Evolutionary conservation across 2,797 vertebrate species (phyloP), one percentile per base, ranked within the genome.

Genomic region (Arnoldichthys spilopterus): DNA sequence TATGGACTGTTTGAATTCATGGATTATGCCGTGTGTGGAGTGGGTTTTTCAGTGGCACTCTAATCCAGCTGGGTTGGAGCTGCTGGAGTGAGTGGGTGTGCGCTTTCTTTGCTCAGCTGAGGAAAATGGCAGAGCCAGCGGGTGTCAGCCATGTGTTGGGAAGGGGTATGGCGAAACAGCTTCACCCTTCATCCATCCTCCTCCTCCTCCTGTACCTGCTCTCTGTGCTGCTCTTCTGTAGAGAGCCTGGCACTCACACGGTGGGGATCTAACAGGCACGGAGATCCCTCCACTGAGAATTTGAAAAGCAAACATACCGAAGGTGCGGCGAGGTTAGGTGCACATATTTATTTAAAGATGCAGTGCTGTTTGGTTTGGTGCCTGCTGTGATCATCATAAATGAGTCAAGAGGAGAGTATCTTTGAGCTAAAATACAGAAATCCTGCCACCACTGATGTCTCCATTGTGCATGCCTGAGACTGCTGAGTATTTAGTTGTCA

Each of bases 1-100:
- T 64, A 73, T 76, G 54, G 66, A 51, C 63, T 37, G 53, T 70
- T 74, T 77, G 74, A 67, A 64, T 74, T 79, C 80, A 82, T 75
- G 77, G 82, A 80, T 86, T 84, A 84, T 78, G 80, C 77, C 73
- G 70, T 0, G 67, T 76, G 78, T 70, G 79, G 59, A 77, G 80
- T 72, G 78, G 45, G 81, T 43, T 75, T 75, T 80, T 79, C 68
- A 45, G 63, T 22, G 43, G 63, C 28, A 13, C 32, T 61, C 13
- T 77, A 83, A 79, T 81, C 82, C 84, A 82, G 70, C 63, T 74
- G 64, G 51, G 66, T 62, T 61, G 73, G 76, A 81, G 68, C 63
- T 63, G 63, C 24, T 30, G 59, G 68, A 72, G 51, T 61, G 82
- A 74, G 82, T 82, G 71, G 84, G 84, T 66, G 84, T 77, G 22